phyloP scores from a whole-genome alignment of 2,888 invertebrate genomes.

The Cacoxenus indagator region DNA sequence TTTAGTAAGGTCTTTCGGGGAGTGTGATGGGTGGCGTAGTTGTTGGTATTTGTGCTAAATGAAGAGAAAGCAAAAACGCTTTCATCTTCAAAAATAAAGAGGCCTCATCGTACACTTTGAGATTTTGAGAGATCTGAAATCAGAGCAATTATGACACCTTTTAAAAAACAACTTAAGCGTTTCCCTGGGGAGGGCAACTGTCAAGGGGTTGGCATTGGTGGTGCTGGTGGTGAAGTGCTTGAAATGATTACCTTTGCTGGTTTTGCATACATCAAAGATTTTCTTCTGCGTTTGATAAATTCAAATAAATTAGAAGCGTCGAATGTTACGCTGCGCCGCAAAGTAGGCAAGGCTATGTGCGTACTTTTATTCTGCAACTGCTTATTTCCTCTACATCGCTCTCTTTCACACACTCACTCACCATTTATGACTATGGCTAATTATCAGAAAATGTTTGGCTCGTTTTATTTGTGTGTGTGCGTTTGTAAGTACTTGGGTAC shows the following conservation, averaged over 20 bases:
- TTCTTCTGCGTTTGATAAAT: too few species aligned
- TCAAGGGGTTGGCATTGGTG: conserved; percentile 25
- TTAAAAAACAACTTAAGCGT: conserved; percentile 55
- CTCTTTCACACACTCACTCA: not conserved
- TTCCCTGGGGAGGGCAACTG: conserved; percentile 36
- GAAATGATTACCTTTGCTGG: not conserved
- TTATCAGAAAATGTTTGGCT: conserved; percentile 30
- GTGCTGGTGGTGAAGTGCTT: not conserved
- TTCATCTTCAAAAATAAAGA: conserved; percentile 43
- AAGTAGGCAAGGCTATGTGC: too few species aligned
- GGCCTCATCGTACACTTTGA: too few species aligned
- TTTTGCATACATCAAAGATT: too few species aligned
- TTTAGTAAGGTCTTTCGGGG: too few species aligned
- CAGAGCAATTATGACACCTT: conserved; percentile 67
- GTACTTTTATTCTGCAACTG: too few species aligned
- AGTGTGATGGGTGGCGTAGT: not conserved
- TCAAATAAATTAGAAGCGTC: too few species aligned
- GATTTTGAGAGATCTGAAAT: conserved; percentile 48
- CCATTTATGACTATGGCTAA: conserved; percentile 28
- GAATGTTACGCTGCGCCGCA: too few species aligned
- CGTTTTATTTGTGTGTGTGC: conserved; percentile 10
- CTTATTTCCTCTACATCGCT: too few species aligned
- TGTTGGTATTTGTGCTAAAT: not conserved
- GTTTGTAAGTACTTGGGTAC: not conserved
- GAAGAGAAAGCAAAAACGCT: conserved; percentile 29